Conservation (phyloP, 2,113 vertebrate species). For the Tringa solitaria region DNA sequence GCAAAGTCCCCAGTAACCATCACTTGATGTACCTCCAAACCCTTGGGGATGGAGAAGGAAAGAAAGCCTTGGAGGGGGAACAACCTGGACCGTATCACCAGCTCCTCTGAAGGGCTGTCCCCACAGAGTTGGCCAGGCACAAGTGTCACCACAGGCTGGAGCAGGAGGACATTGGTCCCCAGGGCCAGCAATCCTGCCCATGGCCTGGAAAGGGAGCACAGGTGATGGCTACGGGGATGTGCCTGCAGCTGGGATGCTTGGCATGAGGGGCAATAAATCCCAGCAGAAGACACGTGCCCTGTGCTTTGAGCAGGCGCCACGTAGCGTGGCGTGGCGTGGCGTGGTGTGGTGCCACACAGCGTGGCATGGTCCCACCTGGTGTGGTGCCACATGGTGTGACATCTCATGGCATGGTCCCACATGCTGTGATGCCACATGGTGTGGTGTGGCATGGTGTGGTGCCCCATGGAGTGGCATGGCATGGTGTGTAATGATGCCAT, state of each 20-base stretch:
- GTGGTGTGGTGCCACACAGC: too few relatives aligned
- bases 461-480: background rate
- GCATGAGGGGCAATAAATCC: background rate
- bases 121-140: background rate
- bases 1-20: background rate
- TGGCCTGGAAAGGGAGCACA: fast-evolving
- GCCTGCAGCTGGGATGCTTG: background rate
- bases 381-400: too few relatives aligned
- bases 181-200: background rate
- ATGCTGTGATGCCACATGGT: fast-evolving
- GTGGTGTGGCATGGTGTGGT: background rate
- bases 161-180: background rate
- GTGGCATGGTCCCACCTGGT: background rate
- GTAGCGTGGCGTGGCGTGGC: fast-evolving
- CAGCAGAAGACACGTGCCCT: fast-evolving
- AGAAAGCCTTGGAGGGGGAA: background rate
- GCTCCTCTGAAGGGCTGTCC: background rate
- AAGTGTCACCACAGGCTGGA: background rate
- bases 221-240: background rate
- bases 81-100: background rate
- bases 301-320: background rate
- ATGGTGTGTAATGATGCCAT: fast-evolving
- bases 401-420: background rate
- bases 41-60: background rate
- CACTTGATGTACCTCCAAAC: background rate